A percentile compares a stretch with the other conserved stretches of the same genome.
These are phyloP conservation scores for Neoaliturus tenellus DNA, from an alignment of 2,888 invertebrate genomes.

Conservation along the genomic window DNA sequence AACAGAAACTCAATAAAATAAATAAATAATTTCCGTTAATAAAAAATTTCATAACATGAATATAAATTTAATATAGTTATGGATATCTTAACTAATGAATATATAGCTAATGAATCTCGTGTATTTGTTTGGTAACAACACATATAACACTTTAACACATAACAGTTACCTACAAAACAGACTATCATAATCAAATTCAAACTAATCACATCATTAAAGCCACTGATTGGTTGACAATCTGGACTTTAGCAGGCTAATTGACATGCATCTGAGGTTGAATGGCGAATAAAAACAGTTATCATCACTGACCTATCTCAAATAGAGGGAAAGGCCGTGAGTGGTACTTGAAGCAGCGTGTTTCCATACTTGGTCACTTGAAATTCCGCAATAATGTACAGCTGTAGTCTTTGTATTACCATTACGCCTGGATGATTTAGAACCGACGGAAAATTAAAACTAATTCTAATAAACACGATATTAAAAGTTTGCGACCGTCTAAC, in stretches of 20 bases:
- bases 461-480: neutral
- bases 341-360: neutral
- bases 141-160: no score
- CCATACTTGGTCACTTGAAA: neutral
- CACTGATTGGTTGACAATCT: no score
- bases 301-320: neutral
- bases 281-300: neutral
- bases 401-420: neutral
- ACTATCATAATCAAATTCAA: no score
- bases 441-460: neutral
- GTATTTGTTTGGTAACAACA: no score
- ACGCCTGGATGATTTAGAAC: neutral
- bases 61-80: no score
- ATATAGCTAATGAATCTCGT: no score
- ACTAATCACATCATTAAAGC: no score
- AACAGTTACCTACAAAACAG: no score
- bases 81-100: no score
- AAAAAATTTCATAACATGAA: no score
- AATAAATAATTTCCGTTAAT: no score
- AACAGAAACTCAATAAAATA: no score
- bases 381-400: neutral
- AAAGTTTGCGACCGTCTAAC: neutral
- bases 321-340: neutral
- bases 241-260: slow-evolving; percentile 8
- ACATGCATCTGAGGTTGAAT: neutral